Evolutionary conservation across 1,140 invertebrate species (phyloP), one percentile per base, ranked within the genome.

Genomic region (Drosophila punjabiensis): DNA sequence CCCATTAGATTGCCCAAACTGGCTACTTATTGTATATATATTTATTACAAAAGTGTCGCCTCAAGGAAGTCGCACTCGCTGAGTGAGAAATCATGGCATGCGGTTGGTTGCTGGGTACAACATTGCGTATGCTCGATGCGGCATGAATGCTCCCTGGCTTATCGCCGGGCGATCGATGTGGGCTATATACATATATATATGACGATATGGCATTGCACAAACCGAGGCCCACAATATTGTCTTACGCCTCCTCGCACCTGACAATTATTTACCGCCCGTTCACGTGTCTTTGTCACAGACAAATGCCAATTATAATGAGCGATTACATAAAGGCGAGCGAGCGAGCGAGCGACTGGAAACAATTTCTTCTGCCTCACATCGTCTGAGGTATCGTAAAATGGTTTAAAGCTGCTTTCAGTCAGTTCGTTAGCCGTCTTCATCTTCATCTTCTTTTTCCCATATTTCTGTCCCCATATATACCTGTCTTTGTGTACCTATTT

Each of bases 261-360:
- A 43, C 59, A 59, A 33, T 56, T 60, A 55, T 58, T 47, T 37
- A 30, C 70, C 35, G 16, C 41, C 45, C 10, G 4, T 20, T 37
- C 41, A 32, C 41, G 50, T 50, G 62, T 52, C 69, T 77, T 77
- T 85, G 85, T 81, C 85, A 89, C 86, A 89, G 74, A 90, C 85
- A 90, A 90, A 90, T 76, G 79, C 78, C 85, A 89, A 89, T 90
- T 89, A 89, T 90, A 89, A 90, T 89, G 82, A 79, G 67, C 81
- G 86, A 89, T 89, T 89, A 81, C 86, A 90, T 89, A 89, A 90
- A 89, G 78, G 39, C 68, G 33, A 61, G 32, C 45, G 56, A 43
- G 53, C n/a, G 37, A 63, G 33, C 70, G 11, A 35, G 24, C 24
- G 60, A 62, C 33, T 5, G 24, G 24, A 24, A 66, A 78, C 70